Conservation (phyloP, 1,140 invertebrate genomes). For the Wiebesia pumilae region DNA sequence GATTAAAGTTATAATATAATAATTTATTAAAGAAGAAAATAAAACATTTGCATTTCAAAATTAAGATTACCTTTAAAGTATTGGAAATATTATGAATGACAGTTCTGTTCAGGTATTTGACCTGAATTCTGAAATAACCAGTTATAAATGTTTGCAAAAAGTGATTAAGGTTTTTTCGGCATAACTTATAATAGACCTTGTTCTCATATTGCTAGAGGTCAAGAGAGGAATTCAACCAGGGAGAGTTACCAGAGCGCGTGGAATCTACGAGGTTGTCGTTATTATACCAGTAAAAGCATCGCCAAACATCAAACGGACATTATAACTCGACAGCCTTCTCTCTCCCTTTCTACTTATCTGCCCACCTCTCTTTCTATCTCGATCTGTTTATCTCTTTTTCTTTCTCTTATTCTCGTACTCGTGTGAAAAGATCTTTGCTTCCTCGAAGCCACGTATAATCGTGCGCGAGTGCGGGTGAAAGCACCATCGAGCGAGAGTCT, state of each 20-base stretch:
- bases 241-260: slow-evolving; percentile 14
- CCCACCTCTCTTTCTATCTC: neutral
- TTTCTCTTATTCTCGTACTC: neutral
- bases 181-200: neutral
- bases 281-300: slow-evolving; percentile 26
- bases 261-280: neutral
- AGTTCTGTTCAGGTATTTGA: neutral
- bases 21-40: too few species aligned
- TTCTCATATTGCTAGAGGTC: slow-evolving; percentile 9
- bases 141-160: neutral
- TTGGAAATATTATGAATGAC: neutral
- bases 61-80: neutral
- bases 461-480: slow-evolving; percentile 59
- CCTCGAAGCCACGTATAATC: slow-evolving; percentile 31
- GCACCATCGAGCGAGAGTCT: slow-evolving; percentile 58
- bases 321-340: neutral
- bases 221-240: neutral
- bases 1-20: too few species aligned
- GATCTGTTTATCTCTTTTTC: neutral
- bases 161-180: neutral
- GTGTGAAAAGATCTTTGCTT: slow-evolving; percentile 27
- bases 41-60: neutral
- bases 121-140: neutral
- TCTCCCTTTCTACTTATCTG: neutral
- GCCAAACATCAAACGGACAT: slow-evolving; percentile 32